Percentiles rank a stretch among this genome's conserved stretches.
Evolutionary conservation across 2,113 vertebrate species (phyloP).

Genomic region (Callipepla squamata): DNA sequence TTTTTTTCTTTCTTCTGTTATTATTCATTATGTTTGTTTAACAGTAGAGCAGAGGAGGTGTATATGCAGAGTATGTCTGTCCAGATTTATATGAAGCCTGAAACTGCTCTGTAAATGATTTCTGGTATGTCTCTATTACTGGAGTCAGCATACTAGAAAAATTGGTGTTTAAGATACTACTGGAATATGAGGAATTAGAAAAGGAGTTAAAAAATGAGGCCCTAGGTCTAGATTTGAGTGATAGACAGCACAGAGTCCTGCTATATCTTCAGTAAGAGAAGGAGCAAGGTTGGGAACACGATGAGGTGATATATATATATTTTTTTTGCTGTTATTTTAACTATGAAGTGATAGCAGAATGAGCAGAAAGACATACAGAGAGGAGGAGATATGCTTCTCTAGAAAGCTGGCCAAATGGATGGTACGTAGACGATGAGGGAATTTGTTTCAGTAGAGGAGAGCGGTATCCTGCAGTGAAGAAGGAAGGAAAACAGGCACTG

Average conservation of each 20-base stretch:
- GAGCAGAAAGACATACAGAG: not conserved
- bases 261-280: not conserved
- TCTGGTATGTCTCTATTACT: not conserved
- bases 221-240: not conserved
- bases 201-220: not conserved
- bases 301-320: not conserved
- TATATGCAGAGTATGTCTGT: not conserved
- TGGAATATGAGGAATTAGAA: not conserved
- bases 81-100: not conserved
- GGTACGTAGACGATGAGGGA: not conserved
- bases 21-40: not conserved
- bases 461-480: not conserved
- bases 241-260: not conserved
- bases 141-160: not conserved
- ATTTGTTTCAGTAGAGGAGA: rapidly evolving
- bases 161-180: not conserved
- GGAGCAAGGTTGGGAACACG: not conserved
- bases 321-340: not conserved
- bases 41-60: not conserved
- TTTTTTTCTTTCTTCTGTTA: not conserved
- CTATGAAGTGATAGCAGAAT: not conserved
- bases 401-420: not conserved
- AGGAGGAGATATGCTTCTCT: not conserved
- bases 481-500: not conserved
- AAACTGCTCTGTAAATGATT: not conserved